Evolutionary conservation across 2,113 vertebrate species (phyloP).

Genomic region (Pedetes capensis): DNA sequence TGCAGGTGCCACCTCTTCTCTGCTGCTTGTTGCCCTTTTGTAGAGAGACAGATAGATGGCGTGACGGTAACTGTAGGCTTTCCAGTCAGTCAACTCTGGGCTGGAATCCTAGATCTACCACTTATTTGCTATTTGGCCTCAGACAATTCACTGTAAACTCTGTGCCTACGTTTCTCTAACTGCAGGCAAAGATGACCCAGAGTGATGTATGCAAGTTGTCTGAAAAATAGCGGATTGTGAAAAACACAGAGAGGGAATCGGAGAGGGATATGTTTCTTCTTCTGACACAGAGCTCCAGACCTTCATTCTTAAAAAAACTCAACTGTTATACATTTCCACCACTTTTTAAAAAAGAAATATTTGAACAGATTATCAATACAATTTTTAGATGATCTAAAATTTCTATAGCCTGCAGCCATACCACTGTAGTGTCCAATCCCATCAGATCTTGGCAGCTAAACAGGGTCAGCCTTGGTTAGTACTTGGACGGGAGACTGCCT

Average conservation of each 20-base stretch:
- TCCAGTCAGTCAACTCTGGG: not conserved
- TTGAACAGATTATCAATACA: not conserved
- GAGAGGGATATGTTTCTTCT: not conserved
- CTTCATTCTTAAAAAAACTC: not conserved
- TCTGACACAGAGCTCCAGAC: not conserved
- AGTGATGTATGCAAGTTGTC: not conserved
- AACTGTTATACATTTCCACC: not conserved
- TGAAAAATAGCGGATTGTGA: not conserved
- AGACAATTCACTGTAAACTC: not conserved
- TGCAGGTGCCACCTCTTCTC: not conserved
- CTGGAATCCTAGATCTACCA: not conserved
- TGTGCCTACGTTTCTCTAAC: not conserved
- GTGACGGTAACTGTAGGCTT: not conserved
- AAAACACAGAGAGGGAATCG: not conserved
- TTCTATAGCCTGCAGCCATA: no score
- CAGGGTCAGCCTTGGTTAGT: no score
- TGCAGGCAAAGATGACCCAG: not conserved
- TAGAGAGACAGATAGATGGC: not conserved
- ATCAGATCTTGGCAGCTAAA: no score
- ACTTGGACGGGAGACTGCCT: no score
- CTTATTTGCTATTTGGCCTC: not conserved
- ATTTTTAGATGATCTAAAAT: not conserved
- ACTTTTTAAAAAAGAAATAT: not conserved
- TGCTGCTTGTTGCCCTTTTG: accelerated
- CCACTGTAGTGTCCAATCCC: no score